Evolutionary conservation across 2,888 invertebrate genomes (phyloP).

Genomic region (Epinotia demarniana): DNA sequence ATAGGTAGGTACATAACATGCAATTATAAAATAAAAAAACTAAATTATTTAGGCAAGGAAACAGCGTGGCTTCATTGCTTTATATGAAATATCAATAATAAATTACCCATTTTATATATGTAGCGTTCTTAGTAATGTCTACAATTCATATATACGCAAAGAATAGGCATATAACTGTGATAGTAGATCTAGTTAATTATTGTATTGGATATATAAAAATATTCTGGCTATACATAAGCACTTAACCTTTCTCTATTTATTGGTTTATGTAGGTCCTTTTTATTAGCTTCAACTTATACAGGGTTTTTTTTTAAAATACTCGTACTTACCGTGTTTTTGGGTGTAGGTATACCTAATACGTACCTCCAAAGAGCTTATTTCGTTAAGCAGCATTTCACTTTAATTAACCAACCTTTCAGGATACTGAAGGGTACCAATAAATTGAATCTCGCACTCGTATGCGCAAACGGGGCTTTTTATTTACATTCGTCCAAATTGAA

Average conservation of each 20-base stretch:
- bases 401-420: constrained; percentile 42
- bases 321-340: background rate
- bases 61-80: too few species aligned
- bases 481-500: constrained; percentile 82
- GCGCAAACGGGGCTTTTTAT: constrained; percentile 68
- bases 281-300: background rate
- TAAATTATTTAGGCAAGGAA: too few species aligned
- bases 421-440: constrained; percentile 45
- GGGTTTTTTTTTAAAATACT: background rate
- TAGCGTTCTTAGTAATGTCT: background rate
- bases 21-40: too few species aligned
- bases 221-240: background rate
- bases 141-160: background rate
- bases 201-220: background rate
- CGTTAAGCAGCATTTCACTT: constrained; percentile 29
- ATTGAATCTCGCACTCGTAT: constrained; percentile 52
- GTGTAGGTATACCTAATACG: too few species aligned
- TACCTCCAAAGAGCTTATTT: background rate
- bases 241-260: too few species aligned
- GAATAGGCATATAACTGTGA: too few species aligned
- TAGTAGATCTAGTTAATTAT: background rate
- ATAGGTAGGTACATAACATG: too few species aligned
- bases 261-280: too few species aligned
- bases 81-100: background rate
- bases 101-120: background rate